phyloP scores from a whole-genome alignment of 2,797 vertebrate species.

The Enteromius mattozi region DNA sequence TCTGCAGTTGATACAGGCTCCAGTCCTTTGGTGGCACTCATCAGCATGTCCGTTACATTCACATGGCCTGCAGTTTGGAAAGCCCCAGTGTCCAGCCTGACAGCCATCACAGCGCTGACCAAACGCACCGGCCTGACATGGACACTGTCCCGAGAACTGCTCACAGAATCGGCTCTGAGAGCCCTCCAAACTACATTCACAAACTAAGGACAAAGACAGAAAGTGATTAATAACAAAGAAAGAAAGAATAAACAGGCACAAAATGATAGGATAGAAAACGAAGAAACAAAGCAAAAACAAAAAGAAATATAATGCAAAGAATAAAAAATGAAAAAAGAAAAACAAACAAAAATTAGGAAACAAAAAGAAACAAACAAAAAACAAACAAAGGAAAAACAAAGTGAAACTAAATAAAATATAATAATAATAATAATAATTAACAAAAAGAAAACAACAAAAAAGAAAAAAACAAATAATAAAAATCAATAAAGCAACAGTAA shows the following conservation, averaged over 20 bases:
- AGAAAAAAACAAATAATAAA: too few species aligned
- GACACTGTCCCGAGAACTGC: slow-evolving; percentile 85
- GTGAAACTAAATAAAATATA: too few species aligned
- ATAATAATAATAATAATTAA: background rate
- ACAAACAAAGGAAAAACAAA: too few species aligned
- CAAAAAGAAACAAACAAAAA: background rate
- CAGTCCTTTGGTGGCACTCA: slow-evolving; percentile 83
- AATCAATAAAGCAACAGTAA: background rate
- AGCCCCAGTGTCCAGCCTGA: slow-evolving; percentile 91
- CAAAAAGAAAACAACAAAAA: too few species aligned
- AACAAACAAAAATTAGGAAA: background rate
- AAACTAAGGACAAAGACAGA: slow-evolving; percentile 72
- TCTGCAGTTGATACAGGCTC: slow-evolving; percentile 83
- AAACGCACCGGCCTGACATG: slow-evolving; percentile 86
- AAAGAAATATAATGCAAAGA: background rate
- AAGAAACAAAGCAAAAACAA: background rate
- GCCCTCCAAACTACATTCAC: slow-evolving; percentile 88
- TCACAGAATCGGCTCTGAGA: slow-evolving; percentile 86
- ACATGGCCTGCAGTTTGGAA: slow-evolving; percentile 88
- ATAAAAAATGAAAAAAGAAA: background rate
- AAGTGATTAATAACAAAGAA: background rate
- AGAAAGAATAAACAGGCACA: background rate
- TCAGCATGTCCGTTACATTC: slow-evolving; percentile 89
- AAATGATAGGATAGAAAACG: background rate
- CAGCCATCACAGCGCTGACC: slow-evolving; percentile 88